Conservation (phyloP, 2,113 vertebrate species). For the Choloepus hoffmanni region DNA sequence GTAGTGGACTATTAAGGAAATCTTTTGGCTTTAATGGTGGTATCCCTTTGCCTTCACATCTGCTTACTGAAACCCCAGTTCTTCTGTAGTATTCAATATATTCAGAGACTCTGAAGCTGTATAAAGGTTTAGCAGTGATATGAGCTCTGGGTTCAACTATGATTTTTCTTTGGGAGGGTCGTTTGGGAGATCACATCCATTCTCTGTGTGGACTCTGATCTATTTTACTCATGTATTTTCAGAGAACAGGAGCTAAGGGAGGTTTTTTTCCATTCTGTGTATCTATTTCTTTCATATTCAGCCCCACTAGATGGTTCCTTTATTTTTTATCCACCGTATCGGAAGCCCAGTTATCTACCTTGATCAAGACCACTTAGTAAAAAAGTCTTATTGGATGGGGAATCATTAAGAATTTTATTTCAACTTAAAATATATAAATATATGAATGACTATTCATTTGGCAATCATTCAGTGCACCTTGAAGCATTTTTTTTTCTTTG, state of each 20-base stretch:
- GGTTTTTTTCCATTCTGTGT: not conserved
- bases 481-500: not conserved
- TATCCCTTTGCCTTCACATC: not conserved
- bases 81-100: not conserved
- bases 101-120: not conserved
- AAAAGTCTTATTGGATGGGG: no score
- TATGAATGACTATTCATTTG: not conserved
- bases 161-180: not conserved
- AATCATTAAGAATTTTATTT: not conserved
- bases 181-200: not conserved
- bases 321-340: not conserved
- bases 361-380: not conserved
- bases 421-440: not conserved
- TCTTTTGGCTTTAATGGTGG: not conserved
- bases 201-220: not conserved
- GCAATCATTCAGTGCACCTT: not conserved
- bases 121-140: not conserved
- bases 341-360: not conserved
- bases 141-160: not conserved
- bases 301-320: fast-evolving
- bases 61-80: not conserved
- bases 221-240: not conserved
- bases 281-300: not conserved
- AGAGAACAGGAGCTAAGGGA: not conserved
- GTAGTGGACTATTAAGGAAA: not conserved